These are phyloP conservation scores for Pseudochirops corinnae DNA, from an alignment of 2,797 vertebrate genomes.

Conservation along the genomic window DNA sequence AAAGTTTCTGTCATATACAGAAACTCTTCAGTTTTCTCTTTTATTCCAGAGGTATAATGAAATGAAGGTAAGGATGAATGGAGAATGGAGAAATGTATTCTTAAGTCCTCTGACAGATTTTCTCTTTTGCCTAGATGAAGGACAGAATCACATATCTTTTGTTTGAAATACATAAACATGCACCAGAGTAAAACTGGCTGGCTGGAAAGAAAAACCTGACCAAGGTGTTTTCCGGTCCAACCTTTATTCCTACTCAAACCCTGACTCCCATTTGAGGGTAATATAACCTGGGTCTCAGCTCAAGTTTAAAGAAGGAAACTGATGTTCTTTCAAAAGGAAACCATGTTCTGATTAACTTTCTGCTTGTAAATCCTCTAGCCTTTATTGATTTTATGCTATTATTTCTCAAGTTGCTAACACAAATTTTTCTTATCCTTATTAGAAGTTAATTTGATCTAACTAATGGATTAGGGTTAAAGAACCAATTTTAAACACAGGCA, in stretches of 20 bases:
- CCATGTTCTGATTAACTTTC: background rate
- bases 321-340: background rate
- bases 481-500: background rate
- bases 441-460: background rate
- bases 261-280: background rate
- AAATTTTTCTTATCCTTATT: background rate
- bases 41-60: background rate
- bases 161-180: background rate
- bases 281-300: background rate
- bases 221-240: background rate
- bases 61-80: background rate
- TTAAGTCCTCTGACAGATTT: background rate
- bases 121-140: background rate
- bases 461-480: background rate
- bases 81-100: too few relatives aligned
- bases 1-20: background rate
- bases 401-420: background rate
- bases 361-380: background rate
- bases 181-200: background rate
- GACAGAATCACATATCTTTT: background rate
- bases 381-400: background rate
- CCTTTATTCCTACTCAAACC: background rate
- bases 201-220: background rate
- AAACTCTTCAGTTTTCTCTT: conserved; percentile 33
- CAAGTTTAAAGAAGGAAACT: background rate